phyloP scores from a whole-genome alignment of 2,113 vertebrate species.

The Leuciscus idus region DNA sequence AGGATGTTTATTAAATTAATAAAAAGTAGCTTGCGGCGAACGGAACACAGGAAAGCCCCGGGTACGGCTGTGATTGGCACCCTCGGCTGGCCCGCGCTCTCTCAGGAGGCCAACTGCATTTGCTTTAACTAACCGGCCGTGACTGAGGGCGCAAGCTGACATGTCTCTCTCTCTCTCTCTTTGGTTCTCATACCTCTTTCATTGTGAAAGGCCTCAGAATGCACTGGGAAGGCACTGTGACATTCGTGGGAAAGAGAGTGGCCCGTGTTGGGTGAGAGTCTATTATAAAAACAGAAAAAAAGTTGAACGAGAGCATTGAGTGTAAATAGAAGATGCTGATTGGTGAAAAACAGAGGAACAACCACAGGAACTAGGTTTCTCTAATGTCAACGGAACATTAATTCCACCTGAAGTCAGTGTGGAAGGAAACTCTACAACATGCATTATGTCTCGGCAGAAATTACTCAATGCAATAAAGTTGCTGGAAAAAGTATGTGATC shows the following conservation, averaged over 20 bases:
- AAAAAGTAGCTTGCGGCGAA: constrained; percentile 78
- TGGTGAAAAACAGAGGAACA: background rate
- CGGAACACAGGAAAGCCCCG: constrained; percentile 66
- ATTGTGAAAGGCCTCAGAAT: constrained; percentile 24
- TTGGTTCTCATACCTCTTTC: constrained; percentile 35
- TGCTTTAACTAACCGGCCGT: constrained; percentile 79
- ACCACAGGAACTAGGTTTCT: constrained; percentile 67
- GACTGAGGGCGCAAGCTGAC: constrained; percentile 73
- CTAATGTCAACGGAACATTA: background rate
- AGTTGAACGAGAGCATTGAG: constrained; percentile 44
- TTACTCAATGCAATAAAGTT: background rate
- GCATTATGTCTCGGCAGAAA: background rate
- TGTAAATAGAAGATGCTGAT: constrained; percentile 36
- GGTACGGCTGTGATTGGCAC: constrained; percentile 77
- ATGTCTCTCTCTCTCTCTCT: constrained; percentile 60
- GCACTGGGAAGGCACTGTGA: constrained; percentile 23
- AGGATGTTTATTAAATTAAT: constrained; percentile 84
- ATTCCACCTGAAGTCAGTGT: background rate
- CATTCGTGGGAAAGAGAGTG: constrained; percentile 39
- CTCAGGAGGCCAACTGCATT: constrained; percentile 68
- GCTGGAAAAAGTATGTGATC: background rate
- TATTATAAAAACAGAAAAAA: constrained; percentile 31
- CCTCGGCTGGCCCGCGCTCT: constrained; percentile 60
- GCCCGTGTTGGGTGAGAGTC: background rate
- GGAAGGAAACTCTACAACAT: background rate